Evolutionary conservation across 1,140 invertebrate species (phyloP).

Genomic region (Antheraea mylitta): DNA sequence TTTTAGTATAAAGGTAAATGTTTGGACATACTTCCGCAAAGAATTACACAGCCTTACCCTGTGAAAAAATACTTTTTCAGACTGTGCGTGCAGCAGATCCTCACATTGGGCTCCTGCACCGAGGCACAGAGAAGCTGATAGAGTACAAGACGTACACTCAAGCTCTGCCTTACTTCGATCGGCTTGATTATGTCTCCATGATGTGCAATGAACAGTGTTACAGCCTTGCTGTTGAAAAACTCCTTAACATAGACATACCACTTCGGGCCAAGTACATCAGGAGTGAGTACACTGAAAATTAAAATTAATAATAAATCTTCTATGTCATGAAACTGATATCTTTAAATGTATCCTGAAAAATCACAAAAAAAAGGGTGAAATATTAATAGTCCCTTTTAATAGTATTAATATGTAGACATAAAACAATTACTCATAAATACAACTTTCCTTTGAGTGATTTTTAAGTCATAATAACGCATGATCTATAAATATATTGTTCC

Average conservation of each 20-base stretch:
- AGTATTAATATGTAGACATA: too few species aligned
- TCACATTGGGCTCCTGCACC: conserved; percentile 98
- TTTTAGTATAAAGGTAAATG: too few species aligned
- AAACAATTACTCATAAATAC: too few species aligned
- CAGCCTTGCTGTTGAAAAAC: conserved; percentile 96
- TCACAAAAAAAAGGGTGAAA: too few species aligned
- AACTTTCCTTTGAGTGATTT: too few species aligned
- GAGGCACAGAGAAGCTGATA: conserved; percentile 98
- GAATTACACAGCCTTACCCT: too few species aligned
- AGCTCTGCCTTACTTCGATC: conserved; percentile 98
- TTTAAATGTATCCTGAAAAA: not conserved
- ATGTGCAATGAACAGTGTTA: conserved; percentile 99
- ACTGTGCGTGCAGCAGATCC: conserved; percentile 93
- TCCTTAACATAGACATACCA: conserved; percentile 97
- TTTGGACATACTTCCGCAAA: too few species aligned
- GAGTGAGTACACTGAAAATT: conserved; percentile 81
- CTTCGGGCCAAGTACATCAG: conserved; percentile 96
- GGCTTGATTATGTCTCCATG: conserved; percentile 99
- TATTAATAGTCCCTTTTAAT: too few species aligned
- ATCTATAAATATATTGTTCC: too few species aligned
- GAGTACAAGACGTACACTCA: conserved; percentile 99
- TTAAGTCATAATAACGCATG: too few species aligned
- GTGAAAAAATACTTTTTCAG: conserved; percentile 58
- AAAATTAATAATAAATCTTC: too few species aligned
- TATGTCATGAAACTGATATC: not conserved